Percentiles rank a stretch among this genome's conserved stretches.
phyloP scores from a whole-genome alignment of 2,888 invertebrate genomes.

The Andrena hattorfiana region DNA sequence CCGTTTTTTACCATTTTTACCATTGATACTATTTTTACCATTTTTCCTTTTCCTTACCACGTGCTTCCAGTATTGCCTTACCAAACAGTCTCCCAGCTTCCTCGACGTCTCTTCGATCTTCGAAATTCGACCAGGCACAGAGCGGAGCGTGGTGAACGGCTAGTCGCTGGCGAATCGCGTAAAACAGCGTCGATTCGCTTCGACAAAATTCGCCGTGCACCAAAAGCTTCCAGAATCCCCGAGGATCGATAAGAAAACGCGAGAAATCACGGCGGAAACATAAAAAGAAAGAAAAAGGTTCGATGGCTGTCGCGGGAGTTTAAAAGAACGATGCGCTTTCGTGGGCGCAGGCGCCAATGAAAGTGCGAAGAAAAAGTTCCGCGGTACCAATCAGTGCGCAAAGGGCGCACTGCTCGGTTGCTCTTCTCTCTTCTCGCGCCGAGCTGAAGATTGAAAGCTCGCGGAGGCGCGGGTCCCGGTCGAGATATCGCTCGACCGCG shows the following conservation, averaged over 20 bases:
- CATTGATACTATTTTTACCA: too few relatives aligned
- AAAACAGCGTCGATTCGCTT: conserved; percentile 22
- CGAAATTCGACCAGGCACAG: neutral
- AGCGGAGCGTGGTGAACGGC: neutral
- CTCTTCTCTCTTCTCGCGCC: conserved; percentile 67
- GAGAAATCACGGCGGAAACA: neutral
- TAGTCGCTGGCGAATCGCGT: neutral
- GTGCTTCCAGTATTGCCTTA: neutral
- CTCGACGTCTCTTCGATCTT: conserved; percentile 17
- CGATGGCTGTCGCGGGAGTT: neutral
- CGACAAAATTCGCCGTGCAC: neutral
- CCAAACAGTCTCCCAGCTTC: neutral
- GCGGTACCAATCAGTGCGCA: conserved; percentile 69
- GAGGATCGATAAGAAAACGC: neutral
- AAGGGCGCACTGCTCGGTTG: conserved; percentile 70
- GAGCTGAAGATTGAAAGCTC: neutral
- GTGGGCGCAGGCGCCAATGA: conserved; percentile 50
- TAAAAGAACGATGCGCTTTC: conserved; percentile 11
- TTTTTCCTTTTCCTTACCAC: neutral
- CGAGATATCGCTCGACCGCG: conserved; percentile 83
- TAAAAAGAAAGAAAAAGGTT: neutral
- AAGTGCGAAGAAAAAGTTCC: conserved; percentile 12
- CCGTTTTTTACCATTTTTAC: neutral
- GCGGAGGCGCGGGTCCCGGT: conserved; percentile 63
- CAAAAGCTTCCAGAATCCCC: neutral